phyloP scores from a whole-genome alignment of 37 sponge, comb jelly and placozoan genomes.

The Petrosia ficiformis region DNA sequence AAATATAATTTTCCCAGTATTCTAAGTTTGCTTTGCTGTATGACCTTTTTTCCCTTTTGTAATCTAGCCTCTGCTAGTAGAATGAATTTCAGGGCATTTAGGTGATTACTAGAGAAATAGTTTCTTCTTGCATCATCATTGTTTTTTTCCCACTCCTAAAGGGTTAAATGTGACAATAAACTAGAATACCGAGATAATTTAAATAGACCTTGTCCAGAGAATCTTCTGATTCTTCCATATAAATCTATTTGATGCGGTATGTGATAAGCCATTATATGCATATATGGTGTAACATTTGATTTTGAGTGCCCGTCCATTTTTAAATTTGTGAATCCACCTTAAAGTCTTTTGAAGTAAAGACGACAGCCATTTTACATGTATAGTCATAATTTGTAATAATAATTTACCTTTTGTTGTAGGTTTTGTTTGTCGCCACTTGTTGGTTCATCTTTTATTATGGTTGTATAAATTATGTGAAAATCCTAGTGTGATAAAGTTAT shows the following conservation, averaged over 20 bases:
- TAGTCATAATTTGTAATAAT: too few relatives aligned
- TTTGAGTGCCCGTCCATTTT: background rate
- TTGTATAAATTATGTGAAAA: background rate
- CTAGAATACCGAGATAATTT: background rate
- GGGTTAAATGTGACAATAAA: background rate
- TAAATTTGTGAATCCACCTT: background rate
- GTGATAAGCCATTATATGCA: slow-evolving; percentile 7
- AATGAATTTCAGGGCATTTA: background rate
- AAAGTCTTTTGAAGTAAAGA: background rate
- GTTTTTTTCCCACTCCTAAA: background rate
- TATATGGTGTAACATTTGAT: slow-evolving; percentile 6
- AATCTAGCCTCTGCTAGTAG: background rate
- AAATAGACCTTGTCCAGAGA: background rate
- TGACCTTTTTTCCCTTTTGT: background rate
- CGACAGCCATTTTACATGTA: background rate
- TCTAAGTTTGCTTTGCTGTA: background rate
- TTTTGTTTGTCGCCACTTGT: background rate
- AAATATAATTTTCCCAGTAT: background rate
- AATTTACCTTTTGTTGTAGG: background rate
- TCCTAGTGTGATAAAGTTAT: background rate
- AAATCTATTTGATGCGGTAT: background rate
- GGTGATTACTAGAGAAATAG: background rate
- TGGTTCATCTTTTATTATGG: background rate
- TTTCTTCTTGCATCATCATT: background rate
- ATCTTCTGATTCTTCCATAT: background rate